Evolutionary conservation across 2,888 invertebrate species (phyloP).

Genomic region (Mimachlamys varia): DNA sequence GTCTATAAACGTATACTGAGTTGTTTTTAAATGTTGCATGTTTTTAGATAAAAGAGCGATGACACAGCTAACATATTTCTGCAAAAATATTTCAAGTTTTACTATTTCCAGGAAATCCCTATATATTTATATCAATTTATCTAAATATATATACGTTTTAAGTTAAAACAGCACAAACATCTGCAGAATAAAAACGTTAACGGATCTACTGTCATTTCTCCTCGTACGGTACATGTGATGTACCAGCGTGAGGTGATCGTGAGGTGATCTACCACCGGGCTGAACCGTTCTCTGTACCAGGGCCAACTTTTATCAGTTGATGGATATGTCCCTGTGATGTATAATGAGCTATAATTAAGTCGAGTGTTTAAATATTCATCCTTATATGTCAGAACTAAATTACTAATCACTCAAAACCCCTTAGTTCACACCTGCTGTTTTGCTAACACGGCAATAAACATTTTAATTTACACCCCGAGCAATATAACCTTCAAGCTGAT

Average conservation of each 20-base stretch:
- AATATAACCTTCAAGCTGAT: neutral
- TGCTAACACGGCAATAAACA: neutral
- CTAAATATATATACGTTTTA: too few species aligned
- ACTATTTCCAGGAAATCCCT: neutral
- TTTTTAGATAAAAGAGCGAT: too few species aligned
- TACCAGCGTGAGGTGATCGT: neutral
- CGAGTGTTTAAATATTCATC: neutral
- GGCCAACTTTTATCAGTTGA: neutral
- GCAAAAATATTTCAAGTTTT: neutral
- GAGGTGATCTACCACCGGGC: too few species aligned
- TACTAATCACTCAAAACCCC: neutral
- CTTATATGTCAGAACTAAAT: slow-evolving; percentile 17
- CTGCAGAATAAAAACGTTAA: neutral
- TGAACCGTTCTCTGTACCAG: neutral
- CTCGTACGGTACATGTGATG: neutral
- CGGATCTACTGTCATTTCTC: neutral
- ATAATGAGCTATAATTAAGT: neutral
- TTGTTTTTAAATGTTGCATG: too few species aligned
- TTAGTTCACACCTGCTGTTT: neutral
- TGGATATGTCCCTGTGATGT: neutral
- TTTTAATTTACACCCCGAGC: neutral
- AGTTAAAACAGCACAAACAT: neutral
- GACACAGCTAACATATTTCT: neutral
- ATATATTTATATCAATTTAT: neutral
- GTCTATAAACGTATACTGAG: neutral